Evolutionary conservation across 1,140 invertebrate species (phyloP), one percentile per base, ranked within the genome.

Genomic region (Cydia amplana): DNA sequence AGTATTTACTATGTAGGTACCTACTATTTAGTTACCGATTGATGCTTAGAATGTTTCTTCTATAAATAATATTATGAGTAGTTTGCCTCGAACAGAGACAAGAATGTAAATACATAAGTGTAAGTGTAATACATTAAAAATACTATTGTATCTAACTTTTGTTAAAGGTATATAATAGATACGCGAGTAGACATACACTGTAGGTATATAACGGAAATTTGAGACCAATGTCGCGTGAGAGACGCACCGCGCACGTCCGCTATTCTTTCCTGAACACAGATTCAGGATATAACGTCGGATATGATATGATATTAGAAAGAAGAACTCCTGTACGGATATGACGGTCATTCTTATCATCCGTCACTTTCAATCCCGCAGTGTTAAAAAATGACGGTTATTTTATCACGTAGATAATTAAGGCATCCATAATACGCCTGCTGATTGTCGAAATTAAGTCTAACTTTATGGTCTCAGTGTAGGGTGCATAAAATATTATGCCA

Each of bases 221-320:
- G 80, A 77, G 84, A 76, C 74, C 84, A 83, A 85, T 83, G 75
- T 78, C 73, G 75, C 84, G 84, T 87, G 85, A 84, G 74, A 83
- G 72, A 60, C 76, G 74, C 84, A 87, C 85, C 67, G 51, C 76
- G 74, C 84, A 87, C 85, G 84, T 84, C 65, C 78, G 55, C 74
- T 74, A 77, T 77, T 82, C 77, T 79, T 74, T 70, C 75, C 51
- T 7, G 6, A 18, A 18, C 51, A 55, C 4, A 18, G 51, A 18
- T 18, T n/a, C 51, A 55, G 51, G 46, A 49, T 49, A 7, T 18
- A 18, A n/a, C 51, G 2, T 55, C 51, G 51, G 51, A 55, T 55
- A 18, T 55, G 51, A 55, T 55, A 55, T 18, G 51, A 16, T 40
- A 5, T n/a, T 55, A 16, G 4, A 49, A 49, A 16, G 46, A 16